These are phyloP conservation scores for Teleiodes luculella DNA, from an alignment of 2,888 invertebrate genomes.

Conservation along the genomic window DNA sequence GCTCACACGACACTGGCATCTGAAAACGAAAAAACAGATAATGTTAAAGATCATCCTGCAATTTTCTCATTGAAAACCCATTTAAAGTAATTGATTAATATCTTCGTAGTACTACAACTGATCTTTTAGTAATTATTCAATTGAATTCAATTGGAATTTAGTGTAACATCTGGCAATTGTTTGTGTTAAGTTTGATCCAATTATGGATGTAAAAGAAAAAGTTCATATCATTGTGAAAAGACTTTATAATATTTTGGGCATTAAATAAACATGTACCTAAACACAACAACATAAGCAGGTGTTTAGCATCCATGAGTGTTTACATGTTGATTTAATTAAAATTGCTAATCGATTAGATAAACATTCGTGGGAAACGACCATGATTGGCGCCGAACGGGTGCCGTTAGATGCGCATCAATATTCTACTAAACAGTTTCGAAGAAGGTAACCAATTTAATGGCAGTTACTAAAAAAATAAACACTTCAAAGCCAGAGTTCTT, in stretches of 20 bases:
- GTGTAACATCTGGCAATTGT: constrained; percentile 37
- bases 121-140: constrained; percentile 45
- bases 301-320: constrained; percentile 40
- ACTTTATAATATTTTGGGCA: constrained; percentile 11
- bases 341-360: constrained; percentile 47
- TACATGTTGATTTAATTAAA: constrained; percentile 48
- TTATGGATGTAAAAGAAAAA: too few relatives aligned
- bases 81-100: constrained; percentile 48
- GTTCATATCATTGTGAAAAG: too few relatives aligned
- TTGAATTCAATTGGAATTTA: constrained; percentile 45
- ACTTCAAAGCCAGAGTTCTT: too few relatives aligned
- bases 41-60: constrained; percentile 33
- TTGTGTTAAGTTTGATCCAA: background rate
- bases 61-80: constrained; percentile 52
- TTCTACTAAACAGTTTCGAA: background rate
- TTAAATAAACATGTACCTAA: too few relatives aligned
- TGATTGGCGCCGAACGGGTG: constrained; percentile 37
- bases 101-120: constrained; percentile 41
- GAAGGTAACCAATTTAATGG: too few relatives aligned
- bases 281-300: too few relatives aligned
- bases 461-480: too few relatives aligned
- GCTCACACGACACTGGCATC: constrained; percentile 63
- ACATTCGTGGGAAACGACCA: constrained; percentile 53
- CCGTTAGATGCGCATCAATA: constrained; percentile 28
- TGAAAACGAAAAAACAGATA: constrained; percentile 47